Base-by-base conservation (phyloP, 2,113 vertebrate species). In the Hemiprocne comata region DNA sequence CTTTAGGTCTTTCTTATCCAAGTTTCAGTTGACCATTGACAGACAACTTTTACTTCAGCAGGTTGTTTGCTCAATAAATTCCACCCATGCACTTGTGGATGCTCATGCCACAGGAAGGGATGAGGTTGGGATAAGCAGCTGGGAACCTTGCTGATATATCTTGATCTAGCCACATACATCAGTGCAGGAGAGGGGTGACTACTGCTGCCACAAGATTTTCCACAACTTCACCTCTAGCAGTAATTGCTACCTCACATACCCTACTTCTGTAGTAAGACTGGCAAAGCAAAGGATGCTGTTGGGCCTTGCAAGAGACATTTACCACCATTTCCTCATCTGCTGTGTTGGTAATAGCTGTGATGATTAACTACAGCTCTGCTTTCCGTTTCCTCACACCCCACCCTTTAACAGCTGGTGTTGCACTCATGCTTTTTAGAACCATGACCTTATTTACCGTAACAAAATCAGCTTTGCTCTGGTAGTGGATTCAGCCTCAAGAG, bases 41-140 rank as follows among this genome's bases (percentile, higher is more conserved):
- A 61, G 50, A 73, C 0, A 17, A 11, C 34, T 89, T 76, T 29
- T 20, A 34, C 40, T 80, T 84, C 0, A 0, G 55, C 0, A 0
- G 9, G 33, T 80, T 76, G 53, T 76, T 66, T 48, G 20, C 67
- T 87, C 46, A 25, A 21, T 31, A 58, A 74, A 53, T 74, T 23
- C 74, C 51, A 81, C 36, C 23, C 1, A 1, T 15, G 25, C 16
- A 74, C 33, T 55, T 2, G 2, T 7, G 16, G 44, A 21, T 69
- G 33, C 21, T 58, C 2, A 2, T 24, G 38, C 6, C 54, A 57
- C 58, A 70, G 71, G 19, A 55, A 19, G 11, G n/a, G 12, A 38
- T 29, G 9, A 7, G 48, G 17, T 11, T 71, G 38, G 33, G 48
- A 48, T 3, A 72, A 51, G 74, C 62, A 90, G 42, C 1, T 0